Evolutionary conservation across 2,888 invertebrate genomes (phyloP).

Genomic region (Thera obeliscata): DNA sequence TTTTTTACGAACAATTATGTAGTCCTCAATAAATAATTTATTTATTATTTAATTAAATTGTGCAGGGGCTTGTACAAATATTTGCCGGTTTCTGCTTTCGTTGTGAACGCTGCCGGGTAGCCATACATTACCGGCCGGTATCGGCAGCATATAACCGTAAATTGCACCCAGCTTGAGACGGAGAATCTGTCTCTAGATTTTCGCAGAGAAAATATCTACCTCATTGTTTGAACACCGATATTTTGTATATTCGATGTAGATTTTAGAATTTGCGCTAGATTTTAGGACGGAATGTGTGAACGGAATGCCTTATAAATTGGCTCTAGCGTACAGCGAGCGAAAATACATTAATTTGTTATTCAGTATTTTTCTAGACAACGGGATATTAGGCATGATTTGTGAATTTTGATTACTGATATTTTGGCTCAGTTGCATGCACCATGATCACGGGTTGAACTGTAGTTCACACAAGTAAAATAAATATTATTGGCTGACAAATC

Average conservation of each 20-base stretch:
- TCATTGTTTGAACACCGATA: slow-evolving; percentile 38
- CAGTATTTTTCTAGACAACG: neutral
- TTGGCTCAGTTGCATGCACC: too few species aligned
- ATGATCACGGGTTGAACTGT: too few species aligned
- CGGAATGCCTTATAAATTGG: slow-evolving; percentile 4
- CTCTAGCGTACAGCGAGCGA: neutral
- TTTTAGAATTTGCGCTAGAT: slow-evolving; percentile 6
- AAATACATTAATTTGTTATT: neutral
- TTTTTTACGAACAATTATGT: too few species aligned
- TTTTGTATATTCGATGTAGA: slow-evolving; percentile 36
- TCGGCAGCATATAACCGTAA: slow-evolving; percentile 60
- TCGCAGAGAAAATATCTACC: slow-evolving; percentile 40
- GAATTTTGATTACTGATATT: too few species aligned
- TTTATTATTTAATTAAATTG: neutral
- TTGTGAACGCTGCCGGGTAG: slow-evolving; percentile 41
- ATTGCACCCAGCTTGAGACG: slow-evolving; percentile 46
- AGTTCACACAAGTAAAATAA: too few species aligned
- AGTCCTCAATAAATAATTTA: too few species aligned
- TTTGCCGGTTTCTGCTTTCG: slow-evolving; percentile 12
- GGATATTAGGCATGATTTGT: too few species aligned
- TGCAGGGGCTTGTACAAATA: neutral
- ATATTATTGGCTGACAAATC: too few species aligned
- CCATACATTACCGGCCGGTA: slow-evolving; percentile 53
- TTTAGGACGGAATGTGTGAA: neutral
- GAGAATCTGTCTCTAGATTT: slow-evolving; percentile 48